These are phyloP conservation scores for Dicrurus megarhynchus DNA, from an alignment of 2,113 vertebrate genomes.

Conservation along the genomic window DNA sequence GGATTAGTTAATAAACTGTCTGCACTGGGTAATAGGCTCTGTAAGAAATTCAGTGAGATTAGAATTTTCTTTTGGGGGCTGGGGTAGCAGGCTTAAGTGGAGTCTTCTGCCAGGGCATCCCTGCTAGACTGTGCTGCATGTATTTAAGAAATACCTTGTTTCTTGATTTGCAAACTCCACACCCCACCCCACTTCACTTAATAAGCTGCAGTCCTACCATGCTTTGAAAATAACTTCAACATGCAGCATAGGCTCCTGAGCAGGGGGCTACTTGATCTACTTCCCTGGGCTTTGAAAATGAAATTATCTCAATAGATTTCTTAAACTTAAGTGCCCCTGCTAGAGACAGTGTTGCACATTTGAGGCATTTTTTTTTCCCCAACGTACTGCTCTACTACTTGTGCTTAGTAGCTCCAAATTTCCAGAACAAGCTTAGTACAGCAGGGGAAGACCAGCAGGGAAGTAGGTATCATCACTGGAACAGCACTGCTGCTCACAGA, in stretches of 20 bases:
- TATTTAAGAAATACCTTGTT: accelerated
- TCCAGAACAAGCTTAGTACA: neutral
- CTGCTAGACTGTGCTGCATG: neutral
- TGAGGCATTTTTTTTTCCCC: neutral
- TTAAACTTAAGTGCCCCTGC: neutral
- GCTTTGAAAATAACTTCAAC: neutral
- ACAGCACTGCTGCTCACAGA: neutral
- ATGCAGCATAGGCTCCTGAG: accelerated
- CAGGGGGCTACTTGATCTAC: neutral
- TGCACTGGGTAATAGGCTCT: neutral
- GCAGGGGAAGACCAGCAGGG: neutral
- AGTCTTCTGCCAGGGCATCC: accelerated
- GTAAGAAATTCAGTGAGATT: neutral
- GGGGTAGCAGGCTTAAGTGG: too few relatives aligned
- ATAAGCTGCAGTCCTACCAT: neutral
- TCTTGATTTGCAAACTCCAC: neutral
- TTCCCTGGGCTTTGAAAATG: neutral
- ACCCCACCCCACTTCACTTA: neutral
- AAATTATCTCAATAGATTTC: neutral
- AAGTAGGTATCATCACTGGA: neutral
- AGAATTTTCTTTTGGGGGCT: neutral
- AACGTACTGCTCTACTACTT: neutral
- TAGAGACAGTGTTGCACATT: neutral
- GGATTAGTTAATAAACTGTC: neutral
- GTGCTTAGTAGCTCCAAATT: neutral